A percentile compares a stretch with the other conserved stretches of the same genome.
phyloP scores from a whole-genome alignment of 1,140 invertebrate species.

The Laupala kohalensis region DNA sequence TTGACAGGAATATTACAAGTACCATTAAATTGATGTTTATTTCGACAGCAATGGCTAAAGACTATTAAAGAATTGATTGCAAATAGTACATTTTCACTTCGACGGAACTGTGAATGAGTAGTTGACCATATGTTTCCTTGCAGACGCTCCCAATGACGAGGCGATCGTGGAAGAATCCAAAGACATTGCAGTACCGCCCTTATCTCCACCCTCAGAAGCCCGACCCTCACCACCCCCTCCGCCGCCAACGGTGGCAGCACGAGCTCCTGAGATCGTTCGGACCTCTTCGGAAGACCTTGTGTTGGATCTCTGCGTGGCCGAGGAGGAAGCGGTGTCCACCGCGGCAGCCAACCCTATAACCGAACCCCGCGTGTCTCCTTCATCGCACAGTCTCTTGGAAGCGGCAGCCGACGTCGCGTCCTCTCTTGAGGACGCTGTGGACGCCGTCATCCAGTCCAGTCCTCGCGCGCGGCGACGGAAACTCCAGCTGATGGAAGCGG shows the following conservation, averaged over 20 bases:
- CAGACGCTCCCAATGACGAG: too few relatives aligned
- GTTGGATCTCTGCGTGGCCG: neutral
- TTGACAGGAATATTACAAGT: too few relatives aligned
- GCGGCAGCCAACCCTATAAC: neutral
- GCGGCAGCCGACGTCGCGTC: slow-evolving; percentile 48
- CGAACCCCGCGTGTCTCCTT: slow-evolving; percentile 20
- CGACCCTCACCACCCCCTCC: neutral
- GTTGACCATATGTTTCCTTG: too few relatives aligned
- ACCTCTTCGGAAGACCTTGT: slow-evolving; percentile 1
- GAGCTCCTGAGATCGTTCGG: neutral
- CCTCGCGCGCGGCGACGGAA: slow-evolving; percentile 36
- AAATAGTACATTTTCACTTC: too few relatives aligned
- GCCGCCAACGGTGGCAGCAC: neutral
- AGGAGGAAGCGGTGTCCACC: neutral
- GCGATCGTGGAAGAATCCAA: too few relatives aligned
- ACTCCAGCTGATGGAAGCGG: slow-evolving; percentile 30
- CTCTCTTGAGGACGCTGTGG: slow-evolving; percentile 51
- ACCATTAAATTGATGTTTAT: too few relatives aligned
- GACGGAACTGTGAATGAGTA: neutral
- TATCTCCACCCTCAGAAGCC: neutral
- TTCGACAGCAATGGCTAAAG: too few relatives aligned
- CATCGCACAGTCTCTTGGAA: slow-evolving; percentile 36
- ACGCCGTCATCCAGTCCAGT: slow-evolving; percentile 43
- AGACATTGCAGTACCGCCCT: neutral
- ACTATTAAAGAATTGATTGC: too few relatives aligned